phyloP scores from a whole-genome alignment of 2,113 vertebrate genomes.

The Podarcis cretensis region DNA sequence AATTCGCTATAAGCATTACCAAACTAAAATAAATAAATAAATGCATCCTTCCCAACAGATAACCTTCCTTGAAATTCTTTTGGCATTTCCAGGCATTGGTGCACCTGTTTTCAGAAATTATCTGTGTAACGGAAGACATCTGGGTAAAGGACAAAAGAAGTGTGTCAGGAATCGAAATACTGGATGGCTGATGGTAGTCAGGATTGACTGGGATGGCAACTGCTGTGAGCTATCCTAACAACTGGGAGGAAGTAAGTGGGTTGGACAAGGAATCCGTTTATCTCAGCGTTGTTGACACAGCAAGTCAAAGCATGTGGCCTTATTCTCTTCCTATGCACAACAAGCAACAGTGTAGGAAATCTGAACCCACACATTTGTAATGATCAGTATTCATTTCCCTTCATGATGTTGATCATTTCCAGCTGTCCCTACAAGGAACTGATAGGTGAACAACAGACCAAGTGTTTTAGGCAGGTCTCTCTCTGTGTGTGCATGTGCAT shows the following conservation, averaged over 20 bases:
- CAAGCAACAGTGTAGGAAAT: constrained; percentile 35
- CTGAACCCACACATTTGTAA: constrained; percentile 52
- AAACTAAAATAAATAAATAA: background rate
- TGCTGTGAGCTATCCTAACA: constrained; percentile 58
- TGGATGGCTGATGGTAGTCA: constrained; percentile 19
- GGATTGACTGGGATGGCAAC: constrained; percentile 49
- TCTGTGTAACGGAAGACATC: constrained; percentile 65
- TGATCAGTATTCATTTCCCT: constrained; percentile 34
- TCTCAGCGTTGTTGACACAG: constrained; percentile 60
- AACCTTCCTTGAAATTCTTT: constrained; percentile 67
- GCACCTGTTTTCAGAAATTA: constrained; percentile 67
- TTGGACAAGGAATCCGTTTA: constrained; percentile 63
- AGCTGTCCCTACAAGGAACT: background rate
- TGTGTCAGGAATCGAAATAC: constrained; percentile 25
- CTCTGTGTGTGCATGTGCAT: background rate
- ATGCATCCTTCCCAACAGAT: constrained; percentile 47
- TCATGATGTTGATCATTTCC: constrained; percentile 40
- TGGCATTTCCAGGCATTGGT: constrained; percentile 66
- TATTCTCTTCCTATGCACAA: background rate
- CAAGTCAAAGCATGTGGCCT: constrained; percentile 49
- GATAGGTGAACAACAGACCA: constrained; percentile 15
- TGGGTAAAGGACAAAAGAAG: constrained; percentile 56
- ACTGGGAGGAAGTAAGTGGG: constrained; percentile 56
- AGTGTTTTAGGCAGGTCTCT: constrained; percentile 36
- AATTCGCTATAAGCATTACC: background rate